Evolutionary conservation across 2,888 invertebrate species (phyloP), one percentile per base, ranked within the genome.

Genomic region (Synergus itoensis): DNA sequence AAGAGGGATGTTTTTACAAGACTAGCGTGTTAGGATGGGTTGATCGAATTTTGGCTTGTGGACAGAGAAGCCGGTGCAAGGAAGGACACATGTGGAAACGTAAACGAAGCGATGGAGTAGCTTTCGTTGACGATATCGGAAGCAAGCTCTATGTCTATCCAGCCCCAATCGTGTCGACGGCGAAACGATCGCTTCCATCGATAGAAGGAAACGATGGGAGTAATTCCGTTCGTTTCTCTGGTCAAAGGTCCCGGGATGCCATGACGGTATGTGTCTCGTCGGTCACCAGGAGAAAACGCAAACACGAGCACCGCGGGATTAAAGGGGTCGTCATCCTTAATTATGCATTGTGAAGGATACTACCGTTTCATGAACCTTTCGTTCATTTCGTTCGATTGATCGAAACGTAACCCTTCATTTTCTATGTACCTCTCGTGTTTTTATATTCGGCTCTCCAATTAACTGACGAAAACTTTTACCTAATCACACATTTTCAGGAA

Each of bases 311-410:
- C 78, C 82, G 85, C 79, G 82, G 87, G 87, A 89, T 90, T 90
- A 89, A 88, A 89, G 88, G 88, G 88, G 85, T 86, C 86, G 86
- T 83, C 81, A 81, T 87, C 87, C 88, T 89, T 88, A 89, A 90
- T 90, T 88, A 90, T 90, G 87, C 89, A 89, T 88, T 87, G 88
- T 85, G 82, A 81, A 84, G 84, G 84, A 86, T 85, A 85, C 82
- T 84, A 84, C 83, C 86, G 85, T 86, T 82, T 81, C 77, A 79
- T 78, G 78, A 60, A 80, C 80, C 80, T 83, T 82, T 80, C 80
- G 80, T 77, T 69, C 48, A 82, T 76, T 53, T 36, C 60, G 45
- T 62, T 73, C 57, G 40, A 63, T 75, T 53, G 75, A 76, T 69
- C 36, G 43, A 53, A 76, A 79, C 57, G 16, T n/a, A 76, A 76